Percentiles rank a stretch among this genome's conserved stretches.
phyloP scores from a whole-genome alignment of 2,888 invertebrate species.

The Drosophila cracens region DNA sequence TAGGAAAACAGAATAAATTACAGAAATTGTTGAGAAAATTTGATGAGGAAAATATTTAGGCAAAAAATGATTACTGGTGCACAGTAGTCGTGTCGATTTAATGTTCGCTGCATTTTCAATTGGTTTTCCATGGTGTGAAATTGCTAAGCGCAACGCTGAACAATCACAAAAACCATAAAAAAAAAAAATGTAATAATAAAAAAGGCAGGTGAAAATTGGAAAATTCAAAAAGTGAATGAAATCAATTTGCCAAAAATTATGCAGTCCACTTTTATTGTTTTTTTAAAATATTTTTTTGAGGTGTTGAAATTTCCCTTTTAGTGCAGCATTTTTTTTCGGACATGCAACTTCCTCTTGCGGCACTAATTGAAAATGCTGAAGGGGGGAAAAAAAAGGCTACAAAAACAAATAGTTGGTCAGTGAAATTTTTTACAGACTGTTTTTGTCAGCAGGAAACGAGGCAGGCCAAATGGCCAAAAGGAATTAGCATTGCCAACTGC shows the following conservation, averaged over 20 bases:
- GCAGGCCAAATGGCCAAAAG: constrained; percentile 52
- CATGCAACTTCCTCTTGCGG: constrained; percentile 58
- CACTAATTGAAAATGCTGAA: constrained; percentile 63
- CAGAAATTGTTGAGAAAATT: neutral
- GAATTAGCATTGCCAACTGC: constrained; percentile 72
- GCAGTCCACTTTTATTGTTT: constrained; percentile 9
- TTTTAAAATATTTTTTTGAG: constrained; percentile 32
- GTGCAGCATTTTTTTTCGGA: constrained; percentile 20
- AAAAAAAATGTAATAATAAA: constrained; percentile 3
- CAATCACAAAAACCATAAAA: constrained; percentile 46
- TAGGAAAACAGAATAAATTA: constrained; percentile 11
- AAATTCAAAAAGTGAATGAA: constrained; percentile 33
- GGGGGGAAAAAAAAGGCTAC: neutral
- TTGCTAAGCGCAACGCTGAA: constrained; percentile 43
- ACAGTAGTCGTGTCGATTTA: constrained; percentile 11
- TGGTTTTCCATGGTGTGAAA: constrained; percentile 52
- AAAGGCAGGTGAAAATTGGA: constrained; percentile 61
- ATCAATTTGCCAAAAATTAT: constrained; percentile 47
- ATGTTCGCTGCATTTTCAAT: constrained; percentile 24
- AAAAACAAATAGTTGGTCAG: constrained; percentile 13
- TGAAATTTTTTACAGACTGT: constrained; percentile 12
- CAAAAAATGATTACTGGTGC: constrained; percentile 16
- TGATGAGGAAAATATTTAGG: constrained; percentile 22
- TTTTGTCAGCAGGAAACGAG: constrained; percentile 50
- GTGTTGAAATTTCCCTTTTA: constrained; percentile 59